Conservation (phyloP, 2,888 invertebrate species). For the Galerucella nymphaeae region DNA sequence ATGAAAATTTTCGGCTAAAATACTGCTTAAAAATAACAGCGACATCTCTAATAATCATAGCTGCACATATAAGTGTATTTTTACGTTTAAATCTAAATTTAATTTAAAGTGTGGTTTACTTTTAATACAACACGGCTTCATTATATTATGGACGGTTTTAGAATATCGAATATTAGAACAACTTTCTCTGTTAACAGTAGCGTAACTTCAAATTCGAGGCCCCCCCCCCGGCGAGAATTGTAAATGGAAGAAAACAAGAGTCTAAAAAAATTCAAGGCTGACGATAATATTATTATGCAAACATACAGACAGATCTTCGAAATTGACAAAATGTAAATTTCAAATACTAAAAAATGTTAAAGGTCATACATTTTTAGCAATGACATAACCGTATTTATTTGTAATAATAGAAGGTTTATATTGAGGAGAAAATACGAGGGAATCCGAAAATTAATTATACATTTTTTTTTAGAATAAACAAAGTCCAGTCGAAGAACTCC, state of each 20-base stretch:
- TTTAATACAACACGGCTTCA: neutral
- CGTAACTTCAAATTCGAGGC: too few species aligned
- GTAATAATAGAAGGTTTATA: neutral
- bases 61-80: neutral
- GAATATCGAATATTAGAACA: neutral
- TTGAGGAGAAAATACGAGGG: too few species aligned
- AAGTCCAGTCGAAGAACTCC: constrained; percentile 87
- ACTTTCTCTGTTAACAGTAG: neutral
- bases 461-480: constrained; percentile 77
- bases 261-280: neutral
- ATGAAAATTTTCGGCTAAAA: neutral
- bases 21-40: neutral
- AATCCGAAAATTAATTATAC: too few species aligned
- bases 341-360: constrained; percentile 1
- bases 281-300: neutral
- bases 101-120: neutral
- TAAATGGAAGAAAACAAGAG: too few species aligned
- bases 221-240: too few species aligned
- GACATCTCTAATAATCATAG: neutral
- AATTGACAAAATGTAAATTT: constrained; percentile 1
- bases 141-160: neutral
- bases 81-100: neutral
- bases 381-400: constrained; percentile 3
- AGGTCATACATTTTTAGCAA: neutral
- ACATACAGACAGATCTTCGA: neutral